phyloP scores from a whole-genome alignment of 2,113 vertebrate genomes.

The Oryzias curvinotus region DNA sequence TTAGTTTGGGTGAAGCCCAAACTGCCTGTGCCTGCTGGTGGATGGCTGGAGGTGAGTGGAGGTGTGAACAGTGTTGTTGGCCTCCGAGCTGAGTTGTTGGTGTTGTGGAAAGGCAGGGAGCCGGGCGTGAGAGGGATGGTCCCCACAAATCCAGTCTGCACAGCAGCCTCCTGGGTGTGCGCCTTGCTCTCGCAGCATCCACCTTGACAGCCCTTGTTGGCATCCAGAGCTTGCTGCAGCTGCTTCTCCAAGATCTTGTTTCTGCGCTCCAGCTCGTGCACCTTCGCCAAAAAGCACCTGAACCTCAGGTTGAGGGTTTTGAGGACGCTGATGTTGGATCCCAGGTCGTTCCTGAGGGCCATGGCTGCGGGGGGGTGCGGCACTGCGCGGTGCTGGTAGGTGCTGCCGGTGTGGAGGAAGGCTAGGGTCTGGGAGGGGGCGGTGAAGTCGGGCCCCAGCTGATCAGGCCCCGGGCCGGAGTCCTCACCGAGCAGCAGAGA shows the following conservation, averaged over 20 bases:
- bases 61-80: conserved; percentile 72
- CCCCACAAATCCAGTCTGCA: conserved; percentile 89
- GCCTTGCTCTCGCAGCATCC: conserved; percentile 52
- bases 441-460: conserved; percentile 60
- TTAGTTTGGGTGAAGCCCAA: conserved; percentile 43
- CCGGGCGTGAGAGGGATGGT: conserved; percentile 81
- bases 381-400: conserved; percentile 47
- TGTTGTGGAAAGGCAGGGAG: conserved; percentile 75
- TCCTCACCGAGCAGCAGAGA: conserved; percentile 66
- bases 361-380: conserved; percentile 85
- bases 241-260: conserved; percentile 94
- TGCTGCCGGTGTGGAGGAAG: conserved; percentile 47
- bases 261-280: conserved; percentile 92
- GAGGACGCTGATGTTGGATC: conserved; percentile 95
- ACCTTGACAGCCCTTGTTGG: conserved; percentile 66
- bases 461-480: conserved; percentile 48
- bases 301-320: conserved; percentile 95
- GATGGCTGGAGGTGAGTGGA: conserved; percentile 56
- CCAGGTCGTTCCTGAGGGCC: conserved; percentile 94
- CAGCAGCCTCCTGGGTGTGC: conserved; percentile 82
- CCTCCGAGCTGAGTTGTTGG: conserved; percentile 75
- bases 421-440: conserved; percentile 49
- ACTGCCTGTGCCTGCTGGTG: conserved; percentile 38
- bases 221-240: conserved; percentile 89
- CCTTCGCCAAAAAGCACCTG: conserved; percentile 95